phyloP scores from a whole-genome alignment of 2,797 vertebrate species.

The Phoebastria nigripes region DNA sequence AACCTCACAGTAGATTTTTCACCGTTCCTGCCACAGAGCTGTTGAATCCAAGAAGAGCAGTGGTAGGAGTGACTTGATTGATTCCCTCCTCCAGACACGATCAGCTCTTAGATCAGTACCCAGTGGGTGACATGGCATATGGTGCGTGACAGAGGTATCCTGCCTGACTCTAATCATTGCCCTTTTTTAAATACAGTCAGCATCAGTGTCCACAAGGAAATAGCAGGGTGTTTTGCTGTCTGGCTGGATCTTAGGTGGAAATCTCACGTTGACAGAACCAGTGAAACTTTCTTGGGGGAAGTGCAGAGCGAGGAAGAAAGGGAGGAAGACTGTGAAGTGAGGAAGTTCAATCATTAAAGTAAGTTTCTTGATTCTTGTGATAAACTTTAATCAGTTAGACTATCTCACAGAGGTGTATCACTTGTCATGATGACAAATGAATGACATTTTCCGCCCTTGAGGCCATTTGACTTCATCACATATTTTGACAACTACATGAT shows the following conservation, averaged over 20 bases:
- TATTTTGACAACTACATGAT: conserved; percentile 65
- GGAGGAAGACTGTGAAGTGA: not conserved
- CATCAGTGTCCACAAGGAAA: not conserved
- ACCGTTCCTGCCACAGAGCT: not conserved
- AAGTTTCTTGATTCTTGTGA: conserved; percentile 27
- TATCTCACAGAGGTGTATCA: conserved; percentile 34
- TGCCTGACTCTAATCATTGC: not conserved
- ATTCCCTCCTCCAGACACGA: not conserved
- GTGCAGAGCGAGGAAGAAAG: not conserved
- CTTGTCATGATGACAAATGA: conserved; percentile 53
- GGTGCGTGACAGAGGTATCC: not conserved
- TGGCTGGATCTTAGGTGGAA: not conserved
- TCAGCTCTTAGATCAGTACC: not conserved
- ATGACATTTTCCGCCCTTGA: conserved; percentile 57
- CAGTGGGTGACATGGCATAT: not conserved
- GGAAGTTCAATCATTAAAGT: not conserved
- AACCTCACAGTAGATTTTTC: not conserved
- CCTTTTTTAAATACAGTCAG: not conserved
- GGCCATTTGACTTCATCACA: conserved; percentile 59
- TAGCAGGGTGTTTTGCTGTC: not conserved
- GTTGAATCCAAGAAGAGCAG: not conserved
- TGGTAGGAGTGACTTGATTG: not conserved
- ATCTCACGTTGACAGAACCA: not conserved
- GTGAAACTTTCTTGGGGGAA: not conserved
- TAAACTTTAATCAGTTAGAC: conserved; percentile 48